Conservation (phyloP, 2,113 vertebrate species). For the Coryphaenoides rupestris region DNA sequence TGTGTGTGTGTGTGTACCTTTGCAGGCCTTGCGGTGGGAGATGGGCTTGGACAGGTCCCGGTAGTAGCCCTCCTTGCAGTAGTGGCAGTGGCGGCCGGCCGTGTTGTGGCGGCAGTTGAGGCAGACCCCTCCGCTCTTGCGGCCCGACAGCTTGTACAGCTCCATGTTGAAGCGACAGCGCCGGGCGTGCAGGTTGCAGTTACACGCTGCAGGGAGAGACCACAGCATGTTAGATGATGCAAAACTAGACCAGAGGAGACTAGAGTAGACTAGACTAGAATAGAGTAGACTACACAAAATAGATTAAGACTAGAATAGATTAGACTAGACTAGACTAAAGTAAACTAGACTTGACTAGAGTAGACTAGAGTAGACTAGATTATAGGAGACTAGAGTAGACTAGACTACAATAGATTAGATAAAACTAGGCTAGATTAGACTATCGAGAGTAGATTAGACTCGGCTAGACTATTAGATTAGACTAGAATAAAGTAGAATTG, state of each 20-base stretch:
- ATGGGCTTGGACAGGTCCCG: slow-evolving; percentile 92
- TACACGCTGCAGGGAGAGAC: slow-evolving; percentile 77
- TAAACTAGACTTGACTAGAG: too few relatives aligned
- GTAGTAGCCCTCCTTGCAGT: slow-evolving; percentile 97
- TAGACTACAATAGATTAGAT: too few relatives aligned
- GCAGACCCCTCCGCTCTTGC: slow-evolving; percentile 93
- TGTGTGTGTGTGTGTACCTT: slow-evolving; percentile 73
- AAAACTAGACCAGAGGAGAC: not conserved
- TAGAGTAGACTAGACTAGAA: too few relatives aligned
- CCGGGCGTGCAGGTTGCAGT: slow-evolving; percentile 93
- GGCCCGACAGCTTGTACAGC: slow-evolving; percentile 91
- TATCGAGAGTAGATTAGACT: too few relatives aligned
- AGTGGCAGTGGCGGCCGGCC: slow-evolving; percentile 92
- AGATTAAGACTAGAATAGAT: too few relatives aligned
- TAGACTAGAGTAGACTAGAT: too few relatives aligned
- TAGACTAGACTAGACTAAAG: too few relatives aligned
- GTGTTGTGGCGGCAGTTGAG: slow-evolving; percentile 97
- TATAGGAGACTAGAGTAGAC: too few relatives aligned
- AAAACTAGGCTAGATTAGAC: too few relatives aligned
- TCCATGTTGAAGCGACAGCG: slow-evolving; percentile 98
- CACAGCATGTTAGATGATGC: not conserved
- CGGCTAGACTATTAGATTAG: not conserved
- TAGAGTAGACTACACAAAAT: too few relatives aligned
- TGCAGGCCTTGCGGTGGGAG: slow-evolving; percentile 95
- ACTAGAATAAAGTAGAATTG: too few relatives aligned